phyloP scores from a whole-genome alignment of 1,140 invertebrate genomes.

The Bathynomus jamesi region DNA sequence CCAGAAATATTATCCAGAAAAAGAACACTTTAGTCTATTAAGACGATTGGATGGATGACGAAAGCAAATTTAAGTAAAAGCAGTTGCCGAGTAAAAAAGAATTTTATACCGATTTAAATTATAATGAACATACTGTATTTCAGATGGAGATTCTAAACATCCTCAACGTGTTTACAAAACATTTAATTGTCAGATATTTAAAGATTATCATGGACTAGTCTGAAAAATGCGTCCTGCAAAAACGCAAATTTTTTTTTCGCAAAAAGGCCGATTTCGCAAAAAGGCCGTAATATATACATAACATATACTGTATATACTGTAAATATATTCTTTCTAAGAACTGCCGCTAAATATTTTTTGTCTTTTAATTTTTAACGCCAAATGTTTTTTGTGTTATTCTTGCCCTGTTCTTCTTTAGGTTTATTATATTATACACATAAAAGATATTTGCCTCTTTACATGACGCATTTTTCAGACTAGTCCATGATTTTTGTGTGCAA shows the following conservation, averaged over 20 bases:
- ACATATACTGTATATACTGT: conserved; percentile 37
- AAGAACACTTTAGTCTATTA: background rate
- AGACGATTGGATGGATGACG: background rate
- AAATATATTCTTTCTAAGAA: no score
- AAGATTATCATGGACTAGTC: no score
- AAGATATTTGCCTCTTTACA: no score
- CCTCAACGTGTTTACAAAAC: conserved; percentile 37
- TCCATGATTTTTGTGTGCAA: no score
- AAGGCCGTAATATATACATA: conserved; percentile 14
- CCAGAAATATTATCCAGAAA: background rate
- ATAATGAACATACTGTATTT: conserved; percentile 5
- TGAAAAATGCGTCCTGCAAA: no score
- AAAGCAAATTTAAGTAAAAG: background rate
- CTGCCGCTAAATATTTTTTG: no score
- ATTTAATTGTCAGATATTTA: conserved; percentile 38
- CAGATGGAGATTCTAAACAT: conserved; percentile 37
- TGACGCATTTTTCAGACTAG: no score
- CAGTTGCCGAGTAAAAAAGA: background rate
- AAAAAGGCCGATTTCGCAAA: conserved; percentile 45
- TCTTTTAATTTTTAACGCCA: no score
- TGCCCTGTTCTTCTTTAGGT: no score
- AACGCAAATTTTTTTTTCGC: conserved; percentile 45
- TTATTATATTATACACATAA: no score
- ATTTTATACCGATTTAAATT: background rate
- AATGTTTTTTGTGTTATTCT: no score